Evolutionary conservation across 1,140 invertebrate species (phyloP), one percentile per base, ranked within the genome.

Genomic region (Cydia splendana): DNA sequence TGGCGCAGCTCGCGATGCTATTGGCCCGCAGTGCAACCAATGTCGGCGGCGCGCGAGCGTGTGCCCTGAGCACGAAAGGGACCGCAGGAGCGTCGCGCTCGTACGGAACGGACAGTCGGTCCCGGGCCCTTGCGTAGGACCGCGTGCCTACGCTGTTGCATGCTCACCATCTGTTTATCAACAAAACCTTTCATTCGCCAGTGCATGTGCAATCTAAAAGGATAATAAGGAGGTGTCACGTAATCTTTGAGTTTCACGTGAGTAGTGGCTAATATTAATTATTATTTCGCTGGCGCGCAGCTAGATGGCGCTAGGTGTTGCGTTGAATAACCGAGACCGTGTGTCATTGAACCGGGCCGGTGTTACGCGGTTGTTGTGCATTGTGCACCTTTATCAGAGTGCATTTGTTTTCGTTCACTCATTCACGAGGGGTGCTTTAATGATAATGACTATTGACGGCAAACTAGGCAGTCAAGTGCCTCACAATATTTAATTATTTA

Each of bases 41-140:
- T 91, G 84, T 82, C 77, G 76, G 78, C 53, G 76, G 76, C 74
- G 81, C 53, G 75, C 38, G 78, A 78, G 65, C 80, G 77, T 80
- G 83, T 80, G 85, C 88, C 88, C 88, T 90, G 86, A 76, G 83
- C 84, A 87, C 81, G 85, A 91, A 91, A 90, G 87, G 90, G 88
- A 91, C 79, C 84, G 85, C 82, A 76, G 77, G 34, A 81, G 80
- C 77, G 80, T 79, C 82, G 30, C 81, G 74, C 51, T 38, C 9
- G 30, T 12, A 34, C 20, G 18, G 65, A 38, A 12, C 67, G 81
- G 82, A 78, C 90, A 91, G 88, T 91, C 86, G 85, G 86, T 85
- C 82, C 82, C 81, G 85, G 87, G 88, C 90, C 90, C 88, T 91
- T 89, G 87, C 75, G 82, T 85, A 85, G 80, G 81, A 88, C 82